Evolutionary conservation across 2,113 vertebrate species (phyloP), one percentile per base, ranked within the genome.

Genomic region (Ondatra zibethicus): DNA sequence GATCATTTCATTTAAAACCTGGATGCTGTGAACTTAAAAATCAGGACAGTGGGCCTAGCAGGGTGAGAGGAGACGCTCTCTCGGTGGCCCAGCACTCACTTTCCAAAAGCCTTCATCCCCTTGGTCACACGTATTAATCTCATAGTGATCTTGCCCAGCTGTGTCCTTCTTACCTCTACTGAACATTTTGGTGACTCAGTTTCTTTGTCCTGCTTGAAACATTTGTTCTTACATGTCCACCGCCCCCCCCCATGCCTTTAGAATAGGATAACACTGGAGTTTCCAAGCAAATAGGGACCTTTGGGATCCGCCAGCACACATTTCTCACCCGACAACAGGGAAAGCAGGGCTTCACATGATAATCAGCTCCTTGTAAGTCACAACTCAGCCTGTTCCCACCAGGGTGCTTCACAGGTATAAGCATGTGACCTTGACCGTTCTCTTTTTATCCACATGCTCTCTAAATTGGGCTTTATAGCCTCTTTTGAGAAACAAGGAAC

Each of bases 81-180:
- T 1, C 7, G 63, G 95, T n/a, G 89, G 91, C 92, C 68, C 93
- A 42, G 10, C 23, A 1, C 61, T n/a, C 89, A 94, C 95, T 88
- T 70, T 9, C 10, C 89, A 94, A 89, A 93, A 88, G 96, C 8
- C 90, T 66, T 97, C 96, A 96, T 95, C 97, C 90, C 86, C 92
- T 84, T 91, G 97, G 97, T 97, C 93, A 55, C 84, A 80, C 82
- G 93, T 96, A 94, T 95, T 94, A 84, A 95, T 97, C 96, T 96
- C 96, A 76, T 90, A 88, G 84, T 52, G 93, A 95, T 94, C 96
- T 96, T 66, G 25, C 84, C 89, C 55, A 0, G 36, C 47, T 80
- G 78, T 85, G 89, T 72, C 93, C 97, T 63, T 81, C 94, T 96
- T 93, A 96, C 96, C 87, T n/a, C 33, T 85, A 88, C 91, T 92